Evolutionary conservation across 1,140 invertebrate genomes (phyloP).

Genomic region (Homarus americanus): DNA sequence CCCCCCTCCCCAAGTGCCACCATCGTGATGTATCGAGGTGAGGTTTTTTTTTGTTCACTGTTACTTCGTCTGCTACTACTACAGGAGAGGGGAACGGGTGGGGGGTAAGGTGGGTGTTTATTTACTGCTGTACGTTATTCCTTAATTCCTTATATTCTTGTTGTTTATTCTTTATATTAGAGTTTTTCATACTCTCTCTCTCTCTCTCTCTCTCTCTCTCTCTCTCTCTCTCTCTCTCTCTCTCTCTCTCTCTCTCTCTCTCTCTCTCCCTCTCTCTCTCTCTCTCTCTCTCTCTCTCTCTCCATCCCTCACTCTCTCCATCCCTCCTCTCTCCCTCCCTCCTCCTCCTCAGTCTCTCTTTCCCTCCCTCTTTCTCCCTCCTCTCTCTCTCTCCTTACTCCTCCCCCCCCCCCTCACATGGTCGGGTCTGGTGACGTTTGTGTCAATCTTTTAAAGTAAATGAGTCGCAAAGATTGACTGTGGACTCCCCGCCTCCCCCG

Average conservation of each 20-base stretch:
- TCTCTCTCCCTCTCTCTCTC: constrained; percentile 15
- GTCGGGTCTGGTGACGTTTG: background rate
- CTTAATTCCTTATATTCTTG: background rate
- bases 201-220: background rate
- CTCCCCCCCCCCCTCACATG: background rate
- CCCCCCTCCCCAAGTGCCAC: background rate
- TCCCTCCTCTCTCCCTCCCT: background rate
- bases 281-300: constrained; percentile 17
- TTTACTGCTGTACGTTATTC: background rate
- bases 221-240: background rate
- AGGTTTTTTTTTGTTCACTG: background rate
- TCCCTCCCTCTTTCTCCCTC: background rate
- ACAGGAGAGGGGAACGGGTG: background rate
- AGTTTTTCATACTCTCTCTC: background rate
- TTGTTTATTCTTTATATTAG: too few relatives aligned
- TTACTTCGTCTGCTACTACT: background rate
- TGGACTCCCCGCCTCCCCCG: constrained; percentile 15
- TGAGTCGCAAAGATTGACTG: constrained; percentile 45
- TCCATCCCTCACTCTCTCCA: constrained; percentile 3
- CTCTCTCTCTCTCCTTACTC: background rate
- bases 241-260: background rate
- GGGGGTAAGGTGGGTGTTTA: background rate
- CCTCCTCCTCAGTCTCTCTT: background rate
- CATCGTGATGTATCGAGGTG: background rate
- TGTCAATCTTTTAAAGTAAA: constrained; percentile 32